Evolutionary conservation across 2,888 invertebrate species (phyloP), one percentile per base, ranked within the genome.

Genomic region (Tenthredo mesomela): DNA sequence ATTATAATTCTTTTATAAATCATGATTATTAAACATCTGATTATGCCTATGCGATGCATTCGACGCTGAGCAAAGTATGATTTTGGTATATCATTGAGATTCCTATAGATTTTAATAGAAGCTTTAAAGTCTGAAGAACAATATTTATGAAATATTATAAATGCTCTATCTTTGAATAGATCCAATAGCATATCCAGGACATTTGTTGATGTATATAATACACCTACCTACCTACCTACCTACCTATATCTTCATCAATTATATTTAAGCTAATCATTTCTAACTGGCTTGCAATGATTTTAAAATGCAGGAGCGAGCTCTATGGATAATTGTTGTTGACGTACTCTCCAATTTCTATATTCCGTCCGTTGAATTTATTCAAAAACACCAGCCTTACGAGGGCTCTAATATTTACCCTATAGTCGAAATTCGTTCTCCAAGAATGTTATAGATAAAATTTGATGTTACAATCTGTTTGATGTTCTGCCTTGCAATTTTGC

Each of bases 301-400:
- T 15, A 21, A 70, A 67, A 82, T 58, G 70, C 90, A 91, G 91
- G 91, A 91, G 91, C 90, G 92, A 92, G 92, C 91, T 91, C 89
- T 89, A 87, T 88, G 88, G 85, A 89, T 87, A 89, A 88, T 88
- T 86, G 90, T 90, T 91, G 91, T 93, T 93, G 93, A 93, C 93
- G 93, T 93, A 93, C 93, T 93, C 93, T 91, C 92, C 93, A 92
- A 93, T 91, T 86, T 87, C 86, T 88, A 67, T 88, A 82, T 86
- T 85, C 80, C 61, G 61, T 29, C 80, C 61, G 37, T 80, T 40
- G 12, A 40, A 40, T 61, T 40, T 15, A 77, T 77, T 50, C 25
- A 9, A 29, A 18, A 7, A 50, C 54, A 29, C 15, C 4, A n/a
- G n/a, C 29, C 37, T 21, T 10, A 29, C 6, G 7, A 70, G 71